These are phyloP conservation scores for Paraescarpia echinospica DNA, from an alignment of 1,140 invertebrate genomes.

Conservation along the genomic window DNA sequence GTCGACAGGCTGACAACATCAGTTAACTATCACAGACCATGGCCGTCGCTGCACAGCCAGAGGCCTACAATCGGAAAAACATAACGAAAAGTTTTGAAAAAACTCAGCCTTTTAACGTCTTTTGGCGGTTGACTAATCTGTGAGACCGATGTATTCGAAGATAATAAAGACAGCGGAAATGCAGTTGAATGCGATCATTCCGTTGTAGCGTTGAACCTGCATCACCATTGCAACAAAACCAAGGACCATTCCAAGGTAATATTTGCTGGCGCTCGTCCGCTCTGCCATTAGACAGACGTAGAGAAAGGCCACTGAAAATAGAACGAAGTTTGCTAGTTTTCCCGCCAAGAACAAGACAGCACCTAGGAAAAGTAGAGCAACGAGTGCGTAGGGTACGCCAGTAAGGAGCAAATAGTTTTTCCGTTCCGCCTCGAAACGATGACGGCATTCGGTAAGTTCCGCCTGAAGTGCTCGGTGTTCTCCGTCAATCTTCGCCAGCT, in stretches of 20 bases:
- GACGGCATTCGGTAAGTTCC: conserved; percentile 9
- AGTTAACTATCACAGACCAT: too few relatives aligned
- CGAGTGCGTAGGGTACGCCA: background rate
- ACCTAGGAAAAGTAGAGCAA: background rate
- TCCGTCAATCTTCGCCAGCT: conserved; percentile 14
- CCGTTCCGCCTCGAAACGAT: conserved; percentile 8
- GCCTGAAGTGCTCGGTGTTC: conserved; percentile 7
- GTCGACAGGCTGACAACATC: too few relatives aligned
- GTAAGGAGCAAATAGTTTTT: conserved; percentile 7
- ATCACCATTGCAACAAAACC: background rate
- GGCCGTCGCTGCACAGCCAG: too few relatives aligned
- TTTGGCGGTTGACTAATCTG: background rate
- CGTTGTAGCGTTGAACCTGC: background rate
- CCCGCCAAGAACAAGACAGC: background rate
- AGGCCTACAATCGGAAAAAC: background rate
- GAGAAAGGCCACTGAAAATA: background rate
- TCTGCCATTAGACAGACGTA: background rate
- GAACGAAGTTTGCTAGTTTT: conserved; percentile 11
- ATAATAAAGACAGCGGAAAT: background rate
- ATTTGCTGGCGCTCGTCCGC: background rate
- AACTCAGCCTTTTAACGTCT: background rate
- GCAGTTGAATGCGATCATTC: conserved; percentile 8
- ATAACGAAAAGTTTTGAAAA: background rate
- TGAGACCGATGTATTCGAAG: conserved; percentile 8
- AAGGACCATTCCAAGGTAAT: background rate